phyloP scores from a whole-genome alignment of 2,797 vertebrate species.

The Phataginus tetradactyla region DNA sequence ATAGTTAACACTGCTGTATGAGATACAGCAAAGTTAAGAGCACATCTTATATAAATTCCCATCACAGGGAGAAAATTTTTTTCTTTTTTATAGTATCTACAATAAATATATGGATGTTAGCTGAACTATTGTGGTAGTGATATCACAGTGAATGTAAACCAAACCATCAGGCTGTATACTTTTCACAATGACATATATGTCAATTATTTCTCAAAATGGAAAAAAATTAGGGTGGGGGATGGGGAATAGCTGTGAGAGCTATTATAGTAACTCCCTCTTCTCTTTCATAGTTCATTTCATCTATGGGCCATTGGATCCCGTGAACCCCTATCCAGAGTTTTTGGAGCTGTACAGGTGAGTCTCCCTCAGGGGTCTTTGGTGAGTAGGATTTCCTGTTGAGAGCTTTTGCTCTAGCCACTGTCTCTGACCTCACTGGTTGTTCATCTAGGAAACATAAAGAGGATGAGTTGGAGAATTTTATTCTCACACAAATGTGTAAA shows the following conservation, averaged over 20 bases:
- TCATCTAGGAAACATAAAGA: slow-evolving; percentile 12
- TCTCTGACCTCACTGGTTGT: not conserved
- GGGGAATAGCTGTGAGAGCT: not conserved
- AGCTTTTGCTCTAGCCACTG: not conserved
- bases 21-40: not conserved
- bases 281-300: slow-evolving; percentile 94
- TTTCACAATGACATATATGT: not conserved
- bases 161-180: not conserved
- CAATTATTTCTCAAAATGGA: not conserved
- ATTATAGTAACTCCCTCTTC: slow-evolving; percentile 35
- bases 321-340: slow-evolving; percentile 96
- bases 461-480: not conserved
- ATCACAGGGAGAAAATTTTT: not conserved
- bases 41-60: not conserved
- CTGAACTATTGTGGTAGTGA: not conserved
- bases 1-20: not conserved
- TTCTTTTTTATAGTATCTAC: not conserved
- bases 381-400: not conserved
- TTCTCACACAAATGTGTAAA: not conserved
- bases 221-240: not conserved
- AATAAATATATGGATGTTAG: not conserved
- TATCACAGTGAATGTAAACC: not conserved
- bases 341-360: slow-evolving; percentile 95
- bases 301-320: slow-evolving; percentile 96
- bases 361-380: not conserved